phyloP scores from a whole-genome alignment of 2,888 invertebrate genomes.

The Dryomyza anilis region DNA sequence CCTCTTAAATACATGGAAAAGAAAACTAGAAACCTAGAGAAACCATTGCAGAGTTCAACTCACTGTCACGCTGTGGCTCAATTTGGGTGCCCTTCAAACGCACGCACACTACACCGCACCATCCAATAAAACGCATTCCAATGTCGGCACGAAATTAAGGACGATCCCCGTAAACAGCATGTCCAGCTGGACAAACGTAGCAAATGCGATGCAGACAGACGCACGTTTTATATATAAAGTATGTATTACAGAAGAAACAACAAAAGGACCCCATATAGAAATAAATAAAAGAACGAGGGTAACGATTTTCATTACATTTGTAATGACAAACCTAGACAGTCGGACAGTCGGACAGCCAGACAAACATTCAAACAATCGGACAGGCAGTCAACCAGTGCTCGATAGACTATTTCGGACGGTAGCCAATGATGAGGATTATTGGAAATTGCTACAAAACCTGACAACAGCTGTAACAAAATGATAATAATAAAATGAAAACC shows the following conservation, averaged over 20 bases:
- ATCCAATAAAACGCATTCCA: constrained; percentile 38
- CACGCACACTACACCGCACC: too few species aligned
- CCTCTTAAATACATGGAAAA: too few species aligned
- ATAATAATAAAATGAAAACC: constrained; percentile 6
- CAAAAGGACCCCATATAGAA: not conserved
- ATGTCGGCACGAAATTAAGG: constrained; percentile 30
- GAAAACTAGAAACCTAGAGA: too few species aligned
- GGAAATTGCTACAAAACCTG: constrained; percentile 16
- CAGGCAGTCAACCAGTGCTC: not conserved
- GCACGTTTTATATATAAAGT: constrained; percentile 6
- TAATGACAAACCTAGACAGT: constrained; percentile 13
- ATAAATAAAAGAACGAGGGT: not conserved
- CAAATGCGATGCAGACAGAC: not conserved
- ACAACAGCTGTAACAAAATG: constrained; percentile 21
- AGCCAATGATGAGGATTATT: constrained; percentile 22
- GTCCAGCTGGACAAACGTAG: constrained; percentile 7
- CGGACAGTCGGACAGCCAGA: not conserved
- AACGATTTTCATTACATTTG: constrained; percentile 16
- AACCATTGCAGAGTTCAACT: too few species aligned
- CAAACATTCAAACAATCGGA: constrained; percentile 6
- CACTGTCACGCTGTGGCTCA: too few species aligned
- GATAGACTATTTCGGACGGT: constrained; percentile 3
- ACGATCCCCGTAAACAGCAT: too few species aligned
- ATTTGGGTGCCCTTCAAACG: constrained; percentile 2
- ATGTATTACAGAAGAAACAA: not conserved